phyloP scores from a whole-genome alignment of 2,888 invertebrate species.

The Amblyjoppa proteus region DNA sequence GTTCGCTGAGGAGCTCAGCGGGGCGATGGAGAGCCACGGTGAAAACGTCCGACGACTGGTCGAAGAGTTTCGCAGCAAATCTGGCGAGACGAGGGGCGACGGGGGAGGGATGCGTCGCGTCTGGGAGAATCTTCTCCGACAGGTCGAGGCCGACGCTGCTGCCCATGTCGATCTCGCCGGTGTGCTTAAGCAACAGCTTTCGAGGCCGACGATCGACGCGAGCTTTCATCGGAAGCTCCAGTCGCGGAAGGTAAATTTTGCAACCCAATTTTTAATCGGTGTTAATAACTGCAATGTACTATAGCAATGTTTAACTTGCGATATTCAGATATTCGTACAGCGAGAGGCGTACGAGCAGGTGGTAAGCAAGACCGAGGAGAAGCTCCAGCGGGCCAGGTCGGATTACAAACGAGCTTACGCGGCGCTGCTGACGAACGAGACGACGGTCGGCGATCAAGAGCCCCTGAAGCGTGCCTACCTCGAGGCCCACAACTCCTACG shows the following conservation, averaged over 20 bases:
- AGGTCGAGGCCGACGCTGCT: slow-evolving; percentile 95
- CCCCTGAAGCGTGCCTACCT: slow-evolving; percentile 91
- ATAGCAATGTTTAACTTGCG: too few relatives aligned
- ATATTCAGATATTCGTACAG: slow-evolving; percentile 90
- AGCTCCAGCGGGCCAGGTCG: slow-evolving; percentile 92
- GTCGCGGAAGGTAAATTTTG: slow-evolving; percentile 89
- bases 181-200: slow-evolving; percentile 89
- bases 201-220: slow-evolving; percentile 93
- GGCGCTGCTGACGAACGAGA: slow-evolving; percentile 89
- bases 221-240: slow-evolving; percentile 97
- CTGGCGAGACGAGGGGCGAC: slow-evolving; percentile 94
- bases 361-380: slow-evolving; percentile 93
- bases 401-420: slow-evolving; percentile 95
- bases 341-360: slow-evolving; percentile 96
- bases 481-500: slow-evolving; percentile 97
- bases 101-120: slow-evolving; percentile 94
- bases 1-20: slow-evolving; percentile 95
- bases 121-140: slow-evolving; percentile 96
- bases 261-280: neutral
- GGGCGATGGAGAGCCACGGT: slow-evolving; percentile 95
- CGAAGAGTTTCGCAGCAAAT: slow-evolving; percentile 94
- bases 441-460: slow-evolving; percentile 85
- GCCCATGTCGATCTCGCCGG: slow-evolving; percentile 94
- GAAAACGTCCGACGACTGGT: slow-evolving; percentile 94
- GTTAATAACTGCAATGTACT: neutral